Evolutionary conservation across 2,888 invertebrate genomes (phyloP), one percentile per base, ranked within the genome.

Genomic region (Macrophya alboannulata): DNA sequence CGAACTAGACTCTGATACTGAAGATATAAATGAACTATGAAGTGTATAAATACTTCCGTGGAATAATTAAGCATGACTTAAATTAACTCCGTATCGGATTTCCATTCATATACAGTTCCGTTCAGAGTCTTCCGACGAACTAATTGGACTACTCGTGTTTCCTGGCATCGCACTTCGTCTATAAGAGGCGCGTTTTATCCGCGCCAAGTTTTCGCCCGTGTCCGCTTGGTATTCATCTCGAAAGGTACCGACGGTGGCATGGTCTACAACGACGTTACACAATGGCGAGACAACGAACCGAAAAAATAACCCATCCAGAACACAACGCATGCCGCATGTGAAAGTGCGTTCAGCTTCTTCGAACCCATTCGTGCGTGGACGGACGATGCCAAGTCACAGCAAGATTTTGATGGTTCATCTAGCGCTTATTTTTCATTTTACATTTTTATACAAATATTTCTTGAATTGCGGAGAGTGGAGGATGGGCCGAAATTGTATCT

Each of bases 221-320:
- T 88, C 89, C 90, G 89, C 88, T 91, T 91, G 89, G 90, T 90
- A 90, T 91, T 90, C 91, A 89, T 86, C 87, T 86, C 88, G 89
- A 86, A 68, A 86, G 85, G 88, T 86, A 88, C 87, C 87, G 86
- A 85, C 87, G 85, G 86, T 88, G 88, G 88, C 89, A 89, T 89
- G 89, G 88, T 89, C 88, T 89, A 88, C 89, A 89, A 89, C 89
- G 89, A 89, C 88, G 87, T 91, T 90, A 90, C 91, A 92, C 92
- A 92, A 92, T 92, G 91, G 90, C 89, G 90, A 91, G 92, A 92
- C 92, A 91, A 92, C 92, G 92, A 92, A 92, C 91, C 91, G 91
- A 92, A 92, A 92, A 90, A 91, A 91, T 91, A 91, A 91, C 91
- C 91, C 91, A 91, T 88, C 91, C 92, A 90, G 90, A 91, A 91